Evolutionary conservation across 2,797 vertebrate species (phyloP).

Genomic region (Glyptemys insculpta): DNA sequence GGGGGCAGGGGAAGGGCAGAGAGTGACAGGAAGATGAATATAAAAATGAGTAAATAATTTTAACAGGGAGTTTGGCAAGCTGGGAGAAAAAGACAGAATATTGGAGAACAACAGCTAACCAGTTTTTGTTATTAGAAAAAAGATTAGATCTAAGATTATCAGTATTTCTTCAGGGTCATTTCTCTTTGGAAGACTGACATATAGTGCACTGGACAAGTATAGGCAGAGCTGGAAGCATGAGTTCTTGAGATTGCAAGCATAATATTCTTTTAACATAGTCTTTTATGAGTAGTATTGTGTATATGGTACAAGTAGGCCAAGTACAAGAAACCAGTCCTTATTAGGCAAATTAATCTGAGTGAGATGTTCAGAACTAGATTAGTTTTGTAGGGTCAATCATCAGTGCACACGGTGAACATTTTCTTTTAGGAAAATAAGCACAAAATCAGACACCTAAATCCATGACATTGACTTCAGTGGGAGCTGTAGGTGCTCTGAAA

Average conservation of each 20-base stretch:
- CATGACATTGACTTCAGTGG: not conserved
- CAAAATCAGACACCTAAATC: not conserved
- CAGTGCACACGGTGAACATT: fast-evolving
- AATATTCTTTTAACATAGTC: not conserved
- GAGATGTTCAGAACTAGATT: not conserved
- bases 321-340: fast-evolving
- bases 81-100: not conserved
- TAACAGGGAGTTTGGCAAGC: not conserved
- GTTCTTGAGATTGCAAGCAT: not conserved
- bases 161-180: fast-evolving
- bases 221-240: not conserved
- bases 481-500: not conserved
- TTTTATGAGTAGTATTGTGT: not conserved
- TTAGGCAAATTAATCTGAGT: not conserved
- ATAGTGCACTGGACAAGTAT: not conserved
- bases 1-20: fast-evolving
- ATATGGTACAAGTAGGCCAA: not conserved
- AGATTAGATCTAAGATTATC: fast-evolving
- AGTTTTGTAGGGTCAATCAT: not conserved
- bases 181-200: not conserved
- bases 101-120: fast-evolving
- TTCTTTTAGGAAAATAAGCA: not conserved
- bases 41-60: not conserved
- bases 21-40: fast-evolving
- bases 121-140: not conserved